Evolutionary conservation across 1,140 invertebrate species (phyloP).

Genomic region (Mizuhopecten yessoensis): DNA sequence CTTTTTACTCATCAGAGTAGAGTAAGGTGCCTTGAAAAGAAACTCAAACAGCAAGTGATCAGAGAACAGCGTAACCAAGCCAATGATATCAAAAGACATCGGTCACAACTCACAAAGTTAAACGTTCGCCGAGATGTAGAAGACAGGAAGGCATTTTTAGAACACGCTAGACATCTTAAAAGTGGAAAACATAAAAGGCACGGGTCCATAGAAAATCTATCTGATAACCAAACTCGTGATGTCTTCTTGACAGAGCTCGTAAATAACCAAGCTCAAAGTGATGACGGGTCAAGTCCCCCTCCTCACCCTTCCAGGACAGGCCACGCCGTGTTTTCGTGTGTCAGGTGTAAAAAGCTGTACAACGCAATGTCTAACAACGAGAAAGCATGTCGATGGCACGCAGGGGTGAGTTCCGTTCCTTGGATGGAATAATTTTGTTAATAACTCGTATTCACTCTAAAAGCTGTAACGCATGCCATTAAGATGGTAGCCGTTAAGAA

Average conservation of each 20-base stretch:
- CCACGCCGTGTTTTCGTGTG: constrained; percentile 60
- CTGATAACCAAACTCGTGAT: constrained; percentile 41
- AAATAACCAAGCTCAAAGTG: constrained; percentile 34
- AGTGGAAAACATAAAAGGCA: not conserved
- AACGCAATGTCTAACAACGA: constrained; percentile 61
- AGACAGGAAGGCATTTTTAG: constrained; percentile 44
- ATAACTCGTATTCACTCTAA: no score
- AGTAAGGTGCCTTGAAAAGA: constrained; percentile 72
- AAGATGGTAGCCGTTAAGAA: no score
- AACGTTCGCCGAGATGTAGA: constrained; percentile 50
- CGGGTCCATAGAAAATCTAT: constrained; percentile 40
- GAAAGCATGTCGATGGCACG: constrained; percentile 71
- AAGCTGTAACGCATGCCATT: no score
- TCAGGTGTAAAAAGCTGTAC: constrained; percentile 69
- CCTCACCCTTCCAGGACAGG: constrained; percentile 61
- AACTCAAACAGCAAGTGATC: constrained; percentile 73
- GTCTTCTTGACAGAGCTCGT: constrained; percentile 60
- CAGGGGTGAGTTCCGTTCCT: constrained; percentile 67
- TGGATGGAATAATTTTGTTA: no score
- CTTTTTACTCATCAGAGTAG: constrained; percentile 75
- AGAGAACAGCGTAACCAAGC: constrained; percentile 62
- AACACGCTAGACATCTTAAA: constrained; percentile 53
- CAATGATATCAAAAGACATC: constrained; percentile 65
- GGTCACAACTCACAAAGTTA: constrained; percentile 56
- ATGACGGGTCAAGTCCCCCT: constrained; percentile 36